phyloP scores from a whole-genome alignment of 2,888 invertebrate species.

The Iphiclides podalirius region DNA sequence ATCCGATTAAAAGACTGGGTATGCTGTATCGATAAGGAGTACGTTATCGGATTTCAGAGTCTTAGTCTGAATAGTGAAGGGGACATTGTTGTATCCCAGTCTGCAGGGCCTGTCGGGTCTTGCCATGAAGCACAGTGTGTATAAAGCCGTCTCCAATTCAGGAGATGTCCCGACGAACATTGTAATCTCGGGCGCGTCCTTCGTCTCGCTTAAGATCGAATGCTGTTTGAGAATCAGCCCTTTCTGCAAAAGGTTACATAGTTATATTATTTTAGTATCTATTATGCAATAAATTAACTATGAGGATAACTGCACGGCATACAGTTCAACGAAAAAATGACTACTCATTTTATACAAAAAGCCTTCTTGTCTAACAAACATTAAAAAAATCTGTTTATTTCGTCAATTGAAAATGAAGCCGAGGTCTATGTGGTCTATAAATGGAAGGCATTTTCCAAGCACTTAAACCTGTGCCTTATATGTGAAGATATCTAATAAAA shows the following conservation, averaged over 20 bases:
- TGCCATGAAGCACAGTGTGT: constrained; percentile 92
- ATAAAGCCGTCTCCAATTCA: constrained; percentile 93
- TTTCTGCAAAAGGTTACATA: constrained; percentile 77
- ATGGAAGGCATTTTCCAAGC: no score
- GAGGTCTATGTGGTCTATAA: no score
- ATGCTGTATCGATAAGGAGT: constrained; percentile 64
- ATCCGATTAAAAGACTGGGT: constrained; percentile 40
- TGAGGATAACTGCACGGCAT: no score
- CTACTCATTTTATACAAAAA: no score
- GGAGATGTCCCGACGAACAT: constrained; percentile 94
- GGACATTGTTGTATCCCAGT: constrained; percentile 70
- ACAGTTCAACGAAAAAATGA: no score
- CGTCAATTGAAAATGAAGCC: no score
- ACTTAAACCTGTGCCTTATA: no score
- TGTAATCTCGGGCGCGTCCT: constrained; percentile 87
- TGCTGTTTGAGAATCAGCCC: constrained; percentile 88
- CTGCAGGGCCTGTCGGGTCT: constrained; percentile 88
- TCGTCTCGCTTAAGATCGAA: constrained; percentile 84
- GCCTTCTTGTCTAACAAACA: no score
- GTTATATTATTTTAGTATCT: not conserved
- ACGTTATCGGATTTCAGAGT: constrained; percentile 61
- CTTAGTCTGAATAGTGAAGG: constrained; percentile 68
- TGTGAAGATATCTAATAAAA: no score
- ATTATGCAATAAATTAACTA: no score
- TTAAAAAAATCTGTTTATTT: no score